Evolutionary conservation across 2,113 vertebrate genomes (phyloP).

Genomic region (Ptychochromis oligacanthus): DNA sequence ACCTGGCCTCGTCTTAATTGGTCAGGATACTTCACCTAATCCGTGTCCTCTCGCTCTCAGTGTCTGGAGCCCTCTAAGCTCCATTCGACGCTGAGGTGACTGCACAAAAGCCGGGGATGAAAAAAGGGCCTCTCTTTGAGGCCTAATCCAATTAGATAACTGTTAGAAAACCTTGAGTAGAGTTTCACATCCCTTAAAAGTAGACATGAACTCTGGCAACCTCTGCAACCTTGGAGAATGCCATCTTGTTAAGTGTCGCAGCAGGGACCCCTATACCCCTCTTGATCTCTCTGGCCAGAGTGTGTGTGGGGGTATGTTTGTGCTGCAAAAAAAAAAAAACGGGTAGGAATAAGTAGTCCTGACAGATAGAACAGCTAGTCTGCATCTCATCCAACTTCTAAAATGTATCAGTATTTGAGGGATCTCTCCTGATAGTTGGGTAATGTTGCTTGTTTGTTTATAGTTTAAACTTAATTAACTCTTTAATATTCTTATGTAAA

Average conservation of each 20-base stretch:
- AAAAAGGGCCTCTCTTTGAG: conserved; percentile 65
- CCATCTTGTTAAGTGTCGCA: conserved; percentile 64
- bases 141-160: conserved; percentile 81
- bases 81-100: conserved; percentile 45
- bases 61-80: conserved; percentile 63
- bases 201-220: conserved; percentile 65
- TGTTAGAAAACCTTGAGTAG: conserved; percentile 68
- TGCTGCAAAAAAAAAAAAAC: neutral
- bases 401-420: conserved; percentile 32
- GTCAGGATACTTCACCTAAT: conserved; percentile 75
- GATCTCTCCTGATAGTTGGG: conserved; percentile 49
- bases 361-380: conserved; percentile 13
- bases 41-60: conserved; percentile 51
- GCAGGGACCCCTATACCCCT: conserved; percentile 43
- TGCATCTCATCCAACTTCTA: conserved; percentile 26
- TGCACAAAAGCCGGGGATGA: conserved; percentile 67
- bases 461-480: conserved; percentile 72
- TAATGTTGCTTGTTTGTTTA: conserved; percentile 64
- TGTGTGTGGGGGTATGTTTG: conserved; percentile 5
- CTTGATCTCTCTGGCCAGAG: conserved; percentile 48
- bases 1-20: conserved; percentile 81
- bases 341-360: neutral
- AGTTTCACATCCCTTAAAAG: conserved; percentile 72
- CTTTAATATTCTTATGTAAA: conserved; percentile 71
- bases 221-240: conserved; percentile 60